Conservation (phyloP, 2,888 invertebrate genomes). For the Agapetus fuscipes region DNA sequence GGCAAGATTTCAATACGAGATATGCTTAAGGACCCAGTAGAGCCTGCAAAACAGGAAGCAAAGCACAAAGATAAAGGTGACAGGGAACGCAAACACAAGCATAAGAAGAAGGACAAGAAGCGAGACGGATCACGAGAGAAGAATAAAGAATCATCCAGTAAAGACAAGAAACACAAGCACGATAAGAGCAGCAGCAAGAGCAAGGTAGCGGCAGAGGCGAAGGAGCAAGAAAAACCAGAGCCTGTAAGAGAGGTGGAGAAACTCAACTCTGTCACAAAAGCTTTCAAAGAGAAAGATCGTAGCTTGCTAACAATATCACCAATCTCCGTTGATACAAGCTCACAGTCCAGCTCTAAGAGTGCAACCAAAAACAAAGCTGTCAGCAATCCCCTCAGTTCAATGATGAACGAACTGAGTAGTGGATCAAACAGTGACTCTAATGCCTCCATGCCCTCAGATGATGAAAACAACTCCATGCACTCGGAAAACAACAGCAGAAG, state of each 20-base stretch:
- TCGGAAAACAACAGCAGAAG: constrained; percentile 12
- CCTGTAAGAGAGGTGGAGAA: constrained; percentile 11
- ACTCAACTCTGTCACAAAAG: constrained; percentile 5
- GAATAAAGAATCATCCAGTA: constrained; percentile 44
- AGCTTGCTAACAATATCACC: constrained; percentile 33
- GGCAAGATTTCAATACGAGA: constrained; percentile 44
- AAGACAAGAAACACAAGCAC: constrained; percentile 46
- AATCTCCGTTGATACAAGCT: constrained; percentile 42
- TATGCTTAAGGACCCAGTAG: constrained; percentile 37
- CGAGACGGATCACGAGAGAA: constrained; percentile 53
- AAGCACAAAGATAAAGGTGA: constrained; percentile 45
- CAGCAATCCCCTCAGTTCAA: constrained; percentile 12
- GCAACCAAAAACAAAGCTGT: constrained; percentile 4
- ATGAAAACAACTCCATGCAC: constrained; percentile 28
- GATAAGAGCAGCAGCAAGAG: constrained; percentile 44
- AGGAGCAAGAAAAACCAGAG: constrained; percentile 29
- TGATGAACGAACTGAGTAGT: constrained; percentile 23
- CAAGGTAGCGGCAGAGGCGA: constrained; percentile 36
- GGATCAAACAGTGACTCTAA: constrained; percentile 43
- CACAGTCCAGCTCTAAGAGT: constrained; percentile 29
- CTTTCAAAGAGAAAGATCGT: constrained; percentile 20
- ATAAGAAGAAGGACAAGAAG: constrained; percentile 58
- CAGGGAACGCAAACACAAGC: constrained; percentile 47
- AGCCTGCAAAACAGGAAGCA: constrained; percentile 33
- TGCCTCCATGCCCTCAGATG: constrained; percentile 35